Base-by-base conservation (phyloP, 2,888 invertebrate genomes). In the Platycheirus rosarum region DNA sequence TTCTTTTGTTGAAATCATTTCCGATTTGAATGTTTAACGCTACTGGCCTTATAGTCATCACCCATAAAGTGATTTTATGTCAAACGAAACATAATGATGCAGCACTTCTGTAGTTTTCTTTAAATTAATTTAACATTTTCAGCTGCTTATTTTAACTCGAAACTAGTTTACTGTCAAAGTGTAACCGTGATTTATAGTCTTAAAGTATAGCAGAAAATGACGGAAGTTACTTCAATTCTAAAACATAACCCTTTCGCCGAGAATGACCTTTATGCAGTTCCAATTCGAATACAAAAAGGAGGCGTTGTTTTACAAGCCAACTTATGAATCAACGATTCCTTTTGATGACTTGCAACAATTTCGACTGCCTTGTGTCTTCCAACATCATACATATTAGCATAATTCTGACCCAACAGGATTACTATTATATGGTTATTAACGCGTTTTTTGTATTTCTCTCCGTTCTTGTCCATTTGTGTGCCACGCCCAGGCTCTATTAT, bases 381-480 rank as follows among this genome's bases (percentile, higher is more conserved):
- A 6, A 76, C 62, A 71, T 76, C 71, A 73, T 82, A 66, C 77
- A 51, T 71, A 82, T 82, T 82, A 82, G 77, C 82, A 82, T 82
- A 82, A 63, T 68, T 44, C 77, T 82, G 82, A 77, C 76, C 82
- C 77, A 57, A 73, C 23, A 48, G 68, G 77, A 82, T 82, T 82
- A 75, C 49, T 77, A 71, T 62, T 76, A 65, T 35, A 65, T n/a
- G 32, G 44, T 51, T 60, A 35, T 76, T 55, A 71, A 70, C 53
- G 11, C 8, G 48, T 42, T 75, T 63, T 53, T 35, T n/a, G n/a
- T n/a, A 60, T 65, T 62, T 76, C 66, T 42, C 70, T 40, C 44
- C 62, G 51, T 68, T 82, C 82, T 49, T 82, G 82, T 82, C 82
- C 82, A 82, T 82, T 82, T 82, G 68, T 77, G 71, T 63, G 62